Conservation (phyloP, 2,888 invertebrate species). For the Pogonocherus hispidulus region DNA sequence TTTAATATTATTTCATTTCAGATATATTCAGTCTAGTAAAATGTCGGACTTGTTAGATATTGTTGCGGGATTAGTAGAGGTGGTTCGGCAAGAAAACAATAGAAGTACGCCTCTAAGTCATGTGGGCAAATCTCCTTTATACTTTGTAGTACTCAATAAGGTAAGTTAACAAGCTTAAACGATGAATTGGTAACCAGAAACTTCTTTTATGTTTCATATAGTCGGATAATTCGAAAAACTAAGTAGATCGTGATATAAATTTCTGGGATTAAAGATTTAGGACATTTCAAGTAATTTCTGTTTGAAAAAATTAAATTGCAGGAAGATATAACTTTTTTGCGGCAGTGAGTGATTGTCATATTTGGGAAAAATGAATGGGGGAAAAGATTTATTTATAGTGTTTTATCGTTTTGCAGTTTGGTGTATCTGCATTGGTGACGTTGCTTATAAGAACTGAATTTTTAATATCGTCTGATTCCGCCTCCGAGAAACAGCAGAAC, state of each 20-base stretch:
- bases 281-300: too few relatives aligned
- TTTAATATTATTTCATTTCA: conserved; percentile 57
- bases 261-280: too few relatives aligned
- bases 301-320: too few relatives aligned
- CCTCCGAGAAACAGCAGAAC: conserved; percentile 60
- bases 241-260: too few relatives aligned
- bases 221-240: too few relatives aligned
- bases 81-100: conserved; percentile 60
- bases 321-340: too few relatives aligned
- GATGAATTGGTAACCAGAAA: too few relatives aligned
- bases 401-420: conserved; percentile 68
- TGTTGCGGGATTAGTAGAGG: conserved; percentile 62
- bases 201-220: too few relatives aligned
- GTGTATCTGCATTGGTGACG: conserved; percentile 71
- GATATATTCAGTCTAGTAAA: conserved; percentile 62
- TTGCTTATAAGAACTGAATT: conserved; percentile 71
- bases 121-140: conserved; percentile 63
- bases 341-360: neutral
- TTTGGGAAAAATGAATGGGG: conserved; percentile 14
- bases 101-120: conserved; percentile 66
- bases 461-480: conserved; percentile 64
- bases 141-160: conserved; percentile 71
- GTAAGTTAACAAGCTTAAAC: conserved; percentile 63
- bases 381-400: conserved; percentile 7
- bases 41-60: conserved; percentile 65